Conservation (phyloP, 2,888 invertebrate species). For the Omphaloscelis lunosa region DNA sequence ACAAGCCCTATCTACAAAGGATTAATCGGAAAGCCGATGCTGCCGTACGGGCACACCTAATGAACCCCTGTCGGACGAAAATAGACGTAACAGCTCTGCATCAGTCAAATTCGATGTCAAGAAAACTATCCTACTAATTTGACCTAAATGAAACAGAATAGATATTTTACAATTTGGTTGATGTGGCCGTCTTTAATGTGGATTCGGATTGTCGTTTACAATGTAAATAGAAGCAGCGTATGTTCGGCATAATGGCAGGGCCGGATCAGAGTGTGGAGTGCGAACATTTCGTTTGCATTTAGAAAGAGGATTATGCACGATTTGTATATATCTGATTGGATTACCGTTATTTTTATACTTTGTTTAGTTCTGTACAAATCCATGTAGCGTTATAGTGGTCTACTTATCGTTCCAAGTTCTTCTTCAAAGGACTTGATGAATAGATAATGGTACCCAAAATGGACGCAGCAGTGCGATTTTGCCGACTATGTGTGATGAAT, state of each 20-base stretch:
- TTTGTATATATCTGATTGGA: slow-evolving; percentile 5
- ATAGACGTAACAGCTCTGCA: not conserved
- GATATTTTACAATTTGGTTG: not conserved
- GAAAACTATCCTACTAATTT: slow-evolving; percentile 5
- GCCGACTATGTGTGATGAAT: not conserved
- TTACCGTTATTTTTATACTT: not conserved
- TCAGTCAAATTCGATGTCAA: slow-evolving; percentile 4
- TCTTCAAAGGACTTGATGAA: not conserved
- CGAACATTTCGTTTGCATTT: slow-evolving; percentile 9
- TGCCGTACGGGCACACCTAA: not conserved
- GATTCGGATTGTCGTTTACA: slow-evolving; percentile 29
- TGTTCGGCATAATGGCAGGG: slow-evolving; percentile 5
- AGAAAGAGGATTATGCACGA: slow-evolving; percentile 9
- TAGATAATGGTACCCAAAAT: not conserved
- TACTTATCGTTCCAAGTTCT: not conserved
- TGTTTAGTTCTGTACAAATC: not conserved
- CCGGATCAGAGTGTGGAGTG: not conserved
- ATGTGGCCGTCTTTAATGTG: slow-evolving; percentile 3
- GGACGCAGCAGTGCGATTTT: not conserved
- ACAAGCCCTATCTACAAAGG: slow-evolving; percentile 50
- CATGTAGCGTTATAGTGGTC: not conserved
- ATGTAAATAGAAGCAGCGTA: slow-evolving; percentile 47
- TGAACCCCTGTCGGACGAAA: slow-evolving; percentile 9
- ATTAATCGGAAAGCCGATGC: slow-evolving; percentile 27
- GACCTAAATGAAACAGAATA: not conserved